Evolutionary conservation across 2,113 vertebrate species (phyloP), one percentile per base, ranked within the genome.

Genomic region (Leucopsar rothschildi): DNA sequence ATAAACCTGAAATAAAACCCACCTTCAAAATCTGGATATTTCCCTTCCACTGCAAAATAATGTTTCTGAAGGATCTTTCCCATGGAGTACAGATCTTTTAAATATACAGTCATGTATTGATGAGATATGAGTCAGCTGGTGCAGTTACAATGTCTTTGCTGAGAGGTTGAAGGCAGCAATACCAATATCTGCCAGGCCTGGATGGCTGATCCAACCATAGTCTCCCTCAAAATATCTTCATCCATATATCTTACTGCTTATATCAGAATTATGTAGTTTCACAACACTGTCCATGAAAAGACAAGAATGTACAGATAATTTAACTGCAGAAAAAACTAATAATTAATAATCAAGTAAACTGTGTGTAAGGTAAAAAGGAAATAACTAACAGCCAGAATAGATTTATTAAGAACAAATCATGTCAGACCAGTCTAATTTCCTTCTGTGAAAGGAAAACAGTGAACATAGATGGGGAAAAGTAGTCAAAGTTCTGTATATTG

Each of bases 391-490:
- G 42, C 2, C 47, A 82, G 49, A 35, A 61, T 29, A 69, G 17
- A 90, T 72, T 91, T 90, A 82, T 82, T 65, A 85, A 85, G 66
- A 95, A 88, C 79, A 95, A 96, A 76, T 93, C 61, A 79, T 27
- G 28, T 53, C 87, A 93, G 40, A 15, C 12, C 9, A 76, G 65
- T 31, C 53, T 71, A 60, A 52, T 85, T 87, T 90, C 70, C 59
- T 95, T 92, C 78, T 76, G 37, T 79, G 52, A 84, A 96, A 92
- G 35, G 42, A 72, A 77, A 86, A 70, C 25, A 45, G 18, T 39
- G 31, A 8, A 52, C 4, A 12, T 35, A 49, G 56, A 68, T n/a
- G 61, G 40, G 42, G 27, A 60, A 61, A 84, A 95, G 61, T 19
- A 87, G 78, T 75, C 78, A 91, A 42, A 66, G 25, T 3, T 70